These are phyloP conservation scores for Chrysina gloriosa DNA, from an alignment of 2,888 invertebrate species.

Conservation along the genomic window DNA sequence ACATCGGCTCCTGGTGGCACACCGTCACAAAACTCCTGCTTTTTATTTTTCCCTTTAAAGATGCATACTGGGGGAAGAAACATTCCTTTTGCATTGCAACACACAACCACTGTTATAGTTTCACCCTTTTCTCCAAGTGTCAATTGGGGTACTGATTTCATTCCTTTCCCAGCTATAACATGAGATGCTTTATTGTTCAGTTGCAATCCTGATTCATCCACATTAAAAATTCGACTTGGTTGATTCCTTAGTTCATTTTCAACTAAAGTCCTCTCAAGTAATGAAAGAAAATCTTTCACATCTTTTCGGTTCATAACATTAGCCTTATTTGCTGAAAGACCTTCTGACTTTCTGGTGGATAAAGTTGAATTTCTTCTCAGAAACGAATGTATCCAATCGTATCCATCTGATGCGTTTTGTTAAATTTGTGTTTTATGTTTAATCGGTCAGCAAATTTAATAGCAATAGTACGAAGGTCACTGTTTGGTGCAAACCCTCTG, in stretches of 20 bases:
- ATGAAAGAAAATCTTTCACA: too few relatives aligned
- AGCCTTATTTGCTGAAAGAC: too few relatives aligned
- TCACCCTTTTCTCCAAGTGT: background rate
- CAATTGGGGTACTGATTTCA: background rate
- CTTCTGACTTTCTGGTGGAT: too few relatives aligned
- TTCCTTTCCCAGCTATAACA: background rate
- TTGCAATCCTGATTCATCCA: background rate
- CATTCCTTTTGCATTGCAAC: background rate
- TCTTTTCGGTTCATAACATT: too few relatives aligned
- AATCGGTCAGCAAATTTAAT: too few relatives aligned
- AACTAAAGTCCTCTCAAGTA: background rate
- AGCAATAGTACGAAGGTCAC: too few relatives aligned
- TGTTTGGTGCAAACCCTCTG: too few relatives aligned
- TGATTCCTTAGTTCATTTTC: background rate
- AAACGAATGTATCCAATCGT: too few relatives aligned
- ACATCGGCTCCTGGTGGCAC: background rate
- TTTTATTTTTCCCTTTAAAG: background rate
- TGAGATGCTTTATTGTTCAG: background rate
- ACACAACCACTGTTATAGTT: background rate
- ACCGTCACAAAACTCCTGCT: background rate
- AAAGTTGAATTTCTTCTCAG: too few relatives aligned
- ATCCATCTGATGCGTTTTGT: too few relatives aligned
- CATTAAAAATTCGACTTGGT: background rate
- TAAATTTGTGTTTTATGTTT: too few relatives aligned
- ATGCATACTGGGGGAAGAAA: background rate